phyloP scores from a whole-genome alignment of 2,888 invertebrate genomes.

The Tipula helvola region DNA sequence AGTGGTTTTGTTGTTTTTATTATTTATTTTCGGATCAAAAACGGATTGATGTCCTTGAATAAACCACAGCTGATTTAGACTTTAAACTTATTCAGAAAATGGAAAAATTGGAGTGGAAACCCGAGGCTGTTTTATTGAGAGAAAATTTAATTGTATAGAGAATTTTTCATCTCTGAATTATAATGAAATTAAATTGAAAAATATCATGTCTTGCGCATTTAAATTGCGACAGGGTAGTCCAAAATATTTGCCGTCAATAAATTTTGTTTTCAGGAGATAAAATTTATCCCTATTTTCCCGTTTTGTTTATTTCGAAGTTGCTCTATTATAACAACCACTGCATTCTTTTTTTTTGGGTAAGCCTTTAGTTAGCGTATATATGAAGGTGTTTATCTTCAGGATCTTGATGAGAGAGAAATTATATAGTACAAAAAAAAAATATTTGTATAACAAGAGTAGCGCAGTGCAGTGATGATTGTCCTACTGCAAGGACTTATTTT shows the following conservation, averaged over 20 bases:
- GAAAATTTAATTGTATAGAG: neutral
- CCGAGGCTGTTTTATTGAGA: neutral
- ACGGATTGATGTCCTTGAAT: neutral
- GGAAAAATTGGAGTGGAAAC: neutral
- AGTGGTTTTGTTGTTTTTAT: neutral
- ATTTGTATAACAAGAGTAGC: neutral
- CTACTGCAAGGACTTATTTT: conserved; percentile 9
- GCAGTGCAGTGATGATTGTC: conserved; percentile 10
- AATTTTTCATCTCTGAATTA: neutral
- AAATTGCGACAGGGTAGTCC: neutral
- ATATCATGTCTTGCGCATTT: neutral
- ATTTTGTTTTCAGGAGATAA: neutral
- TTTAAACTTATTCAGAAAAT: neutral
- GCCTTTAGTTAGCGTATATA: neutral
- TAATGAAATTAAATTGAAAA: neutral
- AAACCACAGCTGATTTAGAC: neutral
- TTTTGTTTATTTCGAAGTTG: neutral
- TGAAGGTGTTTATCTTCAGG: neutral
- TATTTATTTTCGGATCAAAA: neutral
- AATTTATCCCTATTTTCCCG: neutral
- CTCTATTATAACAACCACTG: neutral
- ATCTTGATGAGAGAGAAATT: neutral
- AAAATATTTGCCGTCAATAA: neutral
- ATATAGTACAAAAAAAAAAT: neutral
- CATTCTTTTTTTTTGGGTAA: neutral